phyloP scores from a whole-genome alignment of 2,797 vertebrate genomes.

The Microctenopoma lineatum region DNA sequence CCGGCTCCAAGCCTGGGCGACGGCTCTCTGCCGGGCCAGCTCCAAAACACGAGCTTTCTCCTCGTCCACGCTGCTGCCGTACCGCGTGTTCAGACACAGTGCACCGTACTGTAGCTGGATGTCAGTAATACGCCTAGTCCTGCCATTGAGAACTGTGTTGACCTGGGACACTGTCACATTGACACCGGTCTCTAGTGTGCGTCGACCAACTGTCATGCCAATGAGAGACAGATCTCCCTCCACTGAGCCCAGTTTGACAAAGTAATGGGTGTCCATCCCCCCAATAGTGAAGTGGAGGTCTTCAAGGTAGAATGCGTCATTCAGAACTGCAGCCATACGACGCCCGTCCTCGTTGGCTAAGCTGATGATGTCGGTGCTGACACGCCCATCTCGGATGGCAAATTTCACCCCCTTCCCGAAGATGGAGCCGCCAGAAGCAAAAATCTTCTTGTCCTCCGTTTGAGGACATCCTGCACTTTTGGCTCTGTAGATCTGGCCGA shows the following conservation, averaged over 20 bases:
- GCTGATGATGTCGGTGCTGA: conserved; percentile 95
- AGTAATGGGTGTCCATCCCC: conserved; percentile 94
- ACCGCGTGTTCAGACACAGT: conserved; percentile 92
- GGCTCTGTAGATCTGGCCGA: conserved; percentile 91
- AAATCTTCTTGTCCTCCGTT: conserved; percentile 82
- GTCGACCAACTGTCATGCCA: conserved; percentile 93
- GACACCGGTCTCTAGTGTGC: conserved; percentile 95
- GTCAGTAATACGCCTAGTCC: conserved; percentile 97
- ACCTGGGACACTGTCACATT: conserved; percentile 98
- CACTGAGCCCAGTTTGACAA: conserved; percentile 91
- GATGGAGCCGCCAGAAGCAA: conserved; percentile 91
- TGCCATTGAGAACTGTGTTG: conserved; percentile 91
- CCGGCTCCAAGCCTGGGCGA: conserved; percentile 89
- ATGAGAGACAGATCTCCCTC: conserved; percentile 93
- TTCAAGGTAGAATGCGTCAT: conserved; percentile 93
- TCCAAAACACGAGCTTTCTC: conserved; percentile 93
- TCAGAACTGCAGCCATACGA: conserved; percentile 91
- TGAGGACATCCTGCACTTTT: conserved; percentile 90
- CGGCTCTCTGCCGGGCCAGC: conserved; percentile 91
- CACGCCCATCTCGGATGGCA: conserved; percentile 90
- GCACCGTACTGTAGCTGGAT: conserved; percentile 91
- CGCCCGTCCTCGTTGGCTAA: conserved; percentile 95
- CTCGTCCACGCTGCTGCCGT: conserved; percentile 93
- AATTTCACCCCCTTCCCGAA: conserved; percentile 97
- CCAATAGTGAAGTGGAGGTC: conserved; percentile 93